phyloP scores from a whole-genome alignment of 2,113 vertebrate genomes.

The Halichoerus grypus region DNA sequence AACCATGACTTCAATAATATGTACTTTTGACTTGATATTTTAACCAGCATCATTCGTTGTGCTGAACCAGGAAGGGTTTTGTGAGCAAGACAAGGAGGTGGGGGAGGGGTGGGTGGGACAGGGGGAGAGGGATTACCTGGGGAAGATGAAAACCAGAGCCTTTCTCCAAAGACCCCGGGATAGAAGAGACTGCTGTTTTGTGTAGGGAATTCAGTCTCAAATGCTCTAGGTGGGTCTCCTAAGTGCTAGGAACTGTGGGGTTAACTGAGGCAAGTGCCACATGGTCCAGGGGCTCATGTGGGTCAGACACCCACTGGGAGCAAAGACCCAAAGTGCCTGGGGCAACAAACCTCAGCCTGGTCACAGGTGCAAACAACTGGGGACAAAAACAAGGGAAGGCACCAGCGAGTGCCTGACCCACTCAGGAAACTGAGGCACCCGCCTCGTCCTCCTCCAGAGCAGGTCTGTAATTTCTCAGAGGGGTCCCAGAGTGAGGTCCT shows the following conservation, averaged over 20 bases:
- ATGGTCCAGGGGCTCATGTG: not conserved
- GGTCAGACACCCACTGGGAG: not conserved
- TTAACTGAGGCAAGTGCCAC: not conserved
- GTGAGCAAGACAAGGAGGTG: not conserved
- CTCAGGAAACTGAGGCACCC: not conserved
- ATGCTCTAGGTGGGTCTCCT: not conserved
- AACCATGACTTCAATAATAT: not conserved
- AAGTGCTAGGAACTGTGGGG: not conserved
- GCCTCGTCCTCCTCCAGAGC: not conserved
- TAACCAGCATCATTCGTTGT: not conserved
- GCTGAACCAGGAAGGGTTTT: not conserved
- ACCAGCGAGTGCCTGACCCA: rapidly evolving
- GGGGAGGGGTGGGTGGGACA: not conserved
- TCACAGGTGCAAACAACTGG: not conserved
- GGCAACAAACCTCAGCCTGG: not conserved
- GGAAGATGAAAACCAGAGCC: not conserved
- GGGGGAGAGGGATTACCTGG: not conserved
- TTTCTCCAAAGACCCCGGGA: not conserved
- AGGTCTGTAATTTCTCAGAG: not conserved
- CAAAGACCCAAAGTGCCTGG: not conserved
- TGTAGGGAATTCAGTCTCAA: not conserved
- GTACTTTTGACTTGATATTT: not conserved
- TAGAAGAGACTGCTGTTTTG: no score
- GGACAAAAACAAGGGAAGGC: not conserved
- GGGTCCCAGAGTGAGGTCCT: not conserved